A percentile compares a stretch with the other conserved stretches of the same genome.
phyloP scores from a whole-genome alignment of 2,797 vertebrate species.

The Alosa sapidissima region DNA sequence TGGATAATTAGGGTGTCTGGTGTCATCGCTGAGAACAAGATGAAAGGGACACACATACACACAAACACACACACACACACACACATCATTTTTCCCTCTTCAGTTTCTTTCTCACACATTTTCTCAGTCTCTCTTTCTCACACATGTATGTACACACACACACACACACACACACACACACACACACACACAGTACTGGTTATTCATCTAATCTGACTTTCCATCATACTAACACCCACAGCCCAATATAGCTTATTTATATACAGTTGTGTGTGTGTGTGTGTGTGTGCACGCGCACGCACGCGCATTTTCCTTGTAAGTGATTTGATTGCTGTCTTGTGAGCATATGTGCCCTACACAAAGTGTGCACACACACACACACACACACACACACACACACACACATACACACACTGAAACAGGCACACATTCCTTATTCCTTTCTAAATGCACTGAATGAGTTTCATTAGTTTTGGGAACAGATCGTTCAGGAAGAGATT shows the following conservation, averaged over 20 bases:
- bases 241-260: neutral
- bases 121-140: too few relatives aligned
- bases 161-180: neutral
- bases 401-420: too few relatives aligned
- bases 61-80: slow-evolving; percentile 11
- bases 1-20: slow-evolving; percentile 78
- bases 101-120: neutral
- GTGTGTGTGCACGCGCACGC: too few relatives aligned
- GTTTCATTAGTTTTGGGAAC: slow-evolving; percentile 39
- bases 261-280: too few relatives aligned
- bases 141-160: neutral
- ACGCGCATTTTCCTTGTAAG: neutral
- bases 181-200: neutral
- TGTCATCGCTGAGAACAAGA: slow-evolving; percentile 68
- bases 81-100: neutral
- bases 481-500: slow-evolving; percentile 24
- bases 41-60: slow-evolving; percentile 58
- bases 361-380: neutral
- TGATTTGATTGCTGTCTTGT: slow-evolving; percentile 20
- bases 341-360: neutral
- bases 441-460: neutral
- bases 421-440: neutral
- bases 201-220: neutral
- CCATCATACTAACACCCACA: neutral
- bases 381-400: neutral